Evolutionary conservation across 2,113 vertebrate genomes (phyloP).

Genomic region (Paracanthobrama guichenoti): DNA sequence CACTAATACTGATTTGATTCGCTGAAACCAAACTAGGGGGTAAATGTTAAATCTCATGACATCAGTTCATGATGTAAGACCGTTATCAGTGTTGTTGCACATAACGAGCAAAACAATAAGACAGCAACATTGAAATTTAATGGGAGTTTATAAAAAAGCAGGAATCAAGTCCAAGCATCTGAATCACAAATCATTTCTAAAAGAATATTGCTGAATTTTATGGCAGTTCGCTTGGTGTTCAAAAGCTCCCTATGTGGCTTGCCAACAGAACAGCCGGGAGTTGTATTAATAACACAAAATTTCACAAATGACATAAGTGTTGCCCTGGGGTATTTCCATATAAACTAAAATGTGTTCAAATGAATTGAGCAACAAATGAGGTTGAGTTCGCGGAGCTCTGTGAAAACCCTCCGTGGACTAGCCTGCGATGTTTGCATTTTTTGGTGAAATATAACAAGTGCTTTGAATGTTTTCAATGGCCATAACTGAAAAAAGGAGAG

Average conservation of each 20-base stretch:
- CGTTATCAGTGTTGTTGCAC: conserved; percentile 3
- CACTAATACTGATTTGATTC: not conserved
- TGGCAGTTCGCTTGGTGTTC: conserved; percentile 29
- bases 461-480: conserved; percentile 70
- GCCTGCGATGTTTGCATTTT: conserved; percentile 63
- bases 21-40: not conserved
- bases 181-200: conserved; percentile 26
- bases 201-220: conserved; percentile 38
- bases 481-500: conserved; percentile 71
- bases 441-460: conserved; percentile 64
- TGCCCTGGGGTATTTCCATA: conserved; percentile 45
- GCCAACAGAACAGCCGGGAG: conserved; percentile 22
- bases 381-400: conserved; percentile 16
- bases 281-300: conserved; percentile 41
- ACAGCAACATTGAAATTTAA: conserved; percentile 19
- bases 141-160: conserved; percentile 20
- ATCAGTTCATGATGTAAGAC: conserved; percentile 15
- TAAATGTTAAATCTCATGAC: not conserved
- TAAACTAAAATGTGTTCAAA: conserved; percentile 36
- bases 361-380: conserved; percentile 45
- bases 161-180: conserved; percentile 24
- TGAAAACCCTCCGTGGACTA: conserved; percentile 38
- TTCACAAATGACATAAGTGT: conserved; percentile 53
- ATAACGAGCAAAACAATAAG: conserved; percentile 37
- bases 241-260: conserved; percentile 11